phyloP scores from a whole-genome alignment of 2,113 vertebrate species.

The Redunca redunca region DNA sequence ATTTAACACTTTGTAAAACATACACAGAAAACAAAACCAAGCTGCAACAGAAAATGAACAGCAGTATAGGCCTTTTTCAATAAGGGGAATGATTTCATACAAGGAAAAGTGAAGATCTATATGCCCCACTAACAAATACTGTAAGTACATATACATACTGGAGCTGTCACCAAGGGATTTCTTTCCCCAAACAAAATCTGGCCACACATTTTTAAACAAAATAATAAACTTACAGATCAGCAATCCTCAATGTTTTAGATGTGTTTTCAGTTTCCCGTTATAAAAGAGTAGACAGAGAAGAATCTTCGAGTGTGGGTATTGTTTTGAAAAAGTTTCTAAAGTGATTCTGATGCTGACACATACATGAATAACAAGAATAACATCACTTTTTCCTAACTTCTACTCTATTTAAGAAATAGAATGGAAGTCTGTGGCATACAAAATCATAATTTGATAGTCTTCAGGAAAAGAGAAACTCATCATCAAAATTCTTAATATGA shows the following conservation, averaged over 20 bases:
- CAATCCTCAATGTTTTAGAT: not conserved
- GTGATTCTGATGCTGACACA: not conserved
- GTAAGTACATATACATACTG: not conserved
- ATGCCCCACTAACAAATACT: not conserved
- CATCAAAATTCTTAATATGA: not conserved
- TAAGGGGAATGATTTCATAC: not conserved
- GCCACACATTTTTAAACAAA: constrained; percentile 12
- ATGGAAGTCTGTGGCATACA: not conserved
- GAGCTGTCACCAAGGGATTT: not conserved
- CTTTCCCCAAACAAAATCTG: not conserved
- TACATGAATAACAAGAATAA: not conserved
- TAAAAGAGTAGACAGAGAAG: not conserved
- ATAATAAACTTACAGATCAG: not conserved
- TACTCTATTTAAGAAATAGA: not conserved
- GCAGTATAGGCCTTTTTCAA: not conserved
- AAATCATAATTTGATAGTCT: not conserved
- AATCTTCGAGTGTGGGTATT: not conserved
- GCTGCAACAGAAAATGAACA: not conserved
- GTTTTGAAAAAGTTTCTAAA: not conserved
- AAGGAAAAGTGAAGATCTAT: not conserved
- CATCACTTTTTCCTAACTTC: not conserved
- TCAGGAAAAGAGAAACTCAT: not conserved
- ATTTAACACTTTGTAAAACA: not conserved
- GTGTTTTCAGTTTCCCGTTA: not conserved
- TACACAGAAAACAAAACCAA: not conserved